These are phyloP conservation scores for Hirtodrosophila trivittata DNA, from an alignment of 2,888 invertebrate genomes.

Conservation along the genomic window DNA sequence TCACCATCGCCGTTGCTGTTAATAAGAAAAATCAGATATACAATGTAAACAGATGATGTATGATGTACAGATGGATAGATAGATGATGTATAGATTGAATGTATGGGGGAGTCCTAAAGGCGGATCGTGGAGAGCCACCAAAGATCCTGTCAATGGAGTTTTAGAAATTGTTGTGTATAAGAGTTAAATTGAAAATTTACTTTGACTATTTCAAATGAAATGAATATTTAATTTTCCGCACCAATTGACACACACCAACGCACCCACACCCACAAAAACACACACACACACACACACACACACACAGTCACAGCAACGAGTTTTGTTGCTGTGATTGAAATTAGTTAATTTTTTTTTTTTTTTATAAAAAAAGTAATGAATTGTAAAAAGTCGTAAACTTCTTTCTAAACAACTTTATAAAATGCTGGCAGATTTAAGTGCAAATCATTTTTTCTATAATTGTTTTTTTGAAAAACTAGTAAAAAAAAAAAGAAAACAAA, in stretches of 20 bases:
- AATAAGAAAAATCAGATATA: too few relatives aligned
- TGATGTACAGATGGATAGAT: too few relatives aligned
- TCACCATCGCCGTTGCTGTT: too few relatives aligned
- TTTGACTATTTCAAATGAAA: constrained; percentile 3
- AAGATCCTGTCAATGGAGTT: constrained; percentile 61
- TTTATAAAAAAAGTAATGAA: constrained; percentile 3
- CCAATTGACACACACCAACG: constrained; percentile 5
- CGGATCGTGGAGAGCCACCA: constrained; percentile 62
- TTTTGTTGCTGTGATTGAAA: background rate
- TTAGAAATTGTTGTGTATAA: constrained; percentile 34
- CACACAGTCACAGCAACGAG: background rate
- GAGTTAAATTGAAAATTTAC: constrained; percentile 20
- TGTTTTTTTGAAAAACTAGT: constrained; percentile 6
- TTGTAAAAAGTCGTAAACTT: too few relatives aligned
- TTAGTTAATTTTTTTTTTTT: constrained; percentile 39
- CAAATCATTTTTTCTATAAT: constrained; percentile 11
- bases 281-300: background rate
- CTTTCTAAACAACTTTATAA: too few relatives aligned
- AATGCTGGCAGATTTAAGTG: background rate
- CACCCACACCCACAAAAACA: background rate
- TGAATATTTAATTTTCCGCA: background rate
- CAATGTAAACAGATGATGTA: too few relatives aligned
- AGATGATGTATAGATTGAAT: too few relatives aligned
- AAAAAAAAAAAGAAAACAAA: background rate
- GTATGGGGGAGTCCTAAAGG: too few relatives aligned